Evolutionary conservation across 2,888 invertebrate species (phyloP), one percentile per base, ranked within the genome.

Genomic region (Deroplatys truncata): DNA sequence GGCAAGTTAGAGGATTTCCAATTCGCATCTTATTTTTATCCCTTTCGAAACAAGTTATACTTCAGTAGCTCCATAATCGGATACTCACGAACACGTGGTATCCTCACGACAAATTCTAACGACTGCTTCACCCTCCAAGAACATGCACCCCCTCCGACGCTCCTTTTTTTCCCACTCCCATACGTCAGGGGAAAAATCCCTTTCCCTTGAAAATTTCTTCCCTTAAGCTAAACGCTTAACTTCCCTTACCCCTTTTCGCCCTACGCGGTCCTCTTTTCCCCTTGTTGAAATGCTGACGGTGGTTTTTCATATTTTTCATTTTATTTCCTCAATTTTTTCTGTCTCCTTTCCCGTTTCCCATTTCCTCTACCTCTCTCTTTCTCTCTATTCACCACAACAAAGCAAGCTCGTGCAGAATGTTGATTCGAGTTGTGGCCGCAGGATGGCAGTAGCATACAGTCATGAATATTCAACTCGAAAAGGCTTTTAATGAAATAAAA

Each of bases 301-400:
- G 86, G 90, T 85, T 88, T 88, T 89, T 84, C 90, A 88, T 90
- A 90, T 90, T 90, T 90, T 86, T 88, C 90, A 89, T 89, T 89
- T 89, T 89, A 88, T 88, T 87, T 89, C 87, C 86, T 84, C 87
- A 35, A 82, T 85, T 84, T 82, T 84, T 86, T 43, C 56, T 35
- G 28, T 72, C 86, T 31, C n/a, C 82, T n/a, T 28, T 86, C 56
- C 43, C 31, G 56, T 86, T 84, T 35, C 84, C 82, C n/a, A 28
- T 29, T 35, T 49, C 31, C 72, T 84, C 86, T 13, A 16, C 28
- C 84, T 86, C 56, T 86, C 83, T 89, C 28, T 31, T 56, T 82
- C 87, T 43, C 84, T 28, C 89, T 29, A 56, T 72, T 82, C 87
- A 84, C 86, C 84, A 84, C 88, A 83, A 83, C 89, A 85, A 72